Percentiles rank a stretch among this genome's conserved stretches.
These are phyloP conservation scores for Furcula furcula DNA, from an alignment of 2,888 invertebrate species.

Conservation along the genomic window DNA sequence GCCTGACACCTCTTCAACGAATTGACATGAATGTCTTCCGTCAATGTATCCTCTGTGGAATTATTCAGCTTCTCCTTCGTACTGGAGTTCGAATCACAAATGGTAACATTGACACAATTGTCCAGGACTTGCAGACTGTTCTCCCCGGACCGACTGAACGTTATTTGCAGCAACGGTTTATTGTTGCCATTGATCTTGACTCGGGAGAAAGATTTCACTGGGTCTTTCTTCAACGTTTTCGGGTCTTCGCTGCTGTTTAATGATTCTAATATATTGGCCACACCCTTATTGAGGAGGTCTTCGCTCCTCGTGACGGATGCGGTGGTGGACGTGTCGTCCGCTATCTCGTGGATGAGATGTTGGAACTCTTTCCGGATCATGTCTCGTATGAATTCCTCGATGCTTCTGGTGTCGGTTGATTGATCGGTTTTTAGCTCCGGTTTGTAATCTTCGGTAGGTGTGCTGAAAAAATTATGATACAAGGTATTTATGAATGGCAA, in stretches of 20 bases:
- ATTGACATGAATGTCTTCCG: conserved; percentile 56
- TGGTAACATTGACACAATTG: conserved; percentile 67
- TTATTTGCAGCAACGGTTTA: conserved; percentile 68
- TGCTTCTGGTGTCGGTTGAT: conserved; percentile 65
- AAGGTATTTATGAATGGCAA: too few relatives aligned
- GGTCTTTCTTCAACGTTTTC: conserved; percentile 37
- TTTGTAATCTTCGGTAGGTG: conserved; percentile 22
- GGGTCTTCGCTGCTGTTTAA: conserved; percentile 42
- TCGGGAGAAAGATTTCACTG: conserved; percentile 57
- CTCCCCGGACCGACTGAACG: conserved; percentile 62
- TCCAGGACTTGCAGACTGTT: conserved; percentile 69
- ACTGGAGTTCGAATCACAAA: conserved; percentile 45
- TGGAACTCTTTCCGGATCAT: conserved; percentile 69
- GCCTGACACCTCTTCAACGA: conserved; percentile 74
- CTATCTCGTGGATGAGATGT: conserved; percentile 53
- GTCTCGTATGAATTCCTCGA: conserved; percentile 68
- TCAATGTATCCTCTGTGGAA: conserved; percentile 51
- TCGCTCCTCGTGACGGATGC: conserved; percentile 37
- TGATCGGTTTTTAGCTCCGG: conserved; percentile 52
- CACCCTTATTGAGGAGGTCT: conserved; percentile 57
- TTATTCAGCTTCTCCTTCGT: conserved; percentile 49
- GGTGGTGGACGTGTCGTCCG: conserved; percentile 45
- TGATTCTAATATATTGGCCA: conserved; percentile 59
- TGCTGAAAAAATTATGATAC: conserved; percentile 29
- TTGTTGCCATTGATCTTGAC: conserved; percentile 74